These are phyloP conservation scores for Pristiophorus japonicus DNA, from an alignment of 2,113 vertebrate genomes.

Conservation along the genomic window DNA sequence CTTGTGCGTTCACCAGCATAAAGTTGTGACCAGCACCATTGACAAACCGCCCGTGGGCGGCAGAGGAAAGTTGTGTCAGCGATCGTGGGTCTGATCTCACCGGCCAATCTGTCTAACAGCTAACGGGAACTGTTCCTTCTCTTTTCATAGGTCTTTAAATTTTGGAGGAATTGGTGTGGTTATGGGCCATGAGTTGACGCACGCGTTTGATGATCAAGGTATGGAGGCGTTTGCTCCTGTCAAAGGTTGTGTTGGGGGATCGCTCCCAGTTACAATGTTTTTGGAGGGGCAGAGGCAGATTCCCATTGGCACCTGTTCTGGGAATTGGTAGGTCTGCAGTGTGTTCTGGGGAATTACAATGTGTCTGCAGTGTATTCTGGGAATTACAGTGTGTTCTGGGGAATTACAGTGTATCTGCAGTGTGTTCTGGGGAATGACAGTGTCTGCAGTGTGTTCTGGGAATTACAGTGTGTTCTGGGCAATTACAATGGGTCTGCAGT, in stretches of 20 bases:
- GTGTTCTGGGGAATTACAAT: too few species aligned
- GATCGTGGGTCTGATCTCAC: neutral
- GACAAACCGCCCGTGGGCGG: neutral
- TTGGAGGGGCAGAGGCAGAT: neutral
- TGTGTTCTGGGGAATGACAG: too few species aligned
- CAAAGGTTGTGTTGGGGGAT: neutral
- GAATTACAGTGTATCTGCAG: too few species aligned
- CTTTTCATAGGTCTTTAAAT: constrained; percentile 71
- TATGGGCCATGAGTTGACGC: constrained; percentile 91
- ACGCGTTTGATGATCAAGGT: constrained; percentile 97
- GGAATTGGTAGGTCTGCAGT: neutral
- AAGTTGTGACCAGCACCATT: neutral
- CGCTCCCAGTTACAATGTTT: neutral
- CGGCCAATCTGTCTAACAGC: neutral
- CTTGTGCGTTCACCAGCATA: neutral
- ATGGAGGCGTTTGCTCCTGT: neutral
- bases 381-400: too few species aligned
- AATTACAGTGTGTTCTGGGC: too few species aligned
- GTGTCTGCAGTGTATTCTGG: too few species aligned
- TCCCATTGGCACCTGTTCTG: neutral
- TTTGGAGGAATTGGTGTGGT: constrained; percentile 91
- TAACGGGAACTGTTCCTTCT: neutral
- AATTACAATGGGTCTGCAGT: too few species aligned
- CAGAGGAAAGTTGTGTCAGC: neutral
- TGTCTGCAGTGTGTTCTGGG: too few species aligned